These are phyloP conservation scores for Pissodes strobi DNA, from an alignment of 1,140 invertebrate genomes.

Conservation along the genomic window DNA sequence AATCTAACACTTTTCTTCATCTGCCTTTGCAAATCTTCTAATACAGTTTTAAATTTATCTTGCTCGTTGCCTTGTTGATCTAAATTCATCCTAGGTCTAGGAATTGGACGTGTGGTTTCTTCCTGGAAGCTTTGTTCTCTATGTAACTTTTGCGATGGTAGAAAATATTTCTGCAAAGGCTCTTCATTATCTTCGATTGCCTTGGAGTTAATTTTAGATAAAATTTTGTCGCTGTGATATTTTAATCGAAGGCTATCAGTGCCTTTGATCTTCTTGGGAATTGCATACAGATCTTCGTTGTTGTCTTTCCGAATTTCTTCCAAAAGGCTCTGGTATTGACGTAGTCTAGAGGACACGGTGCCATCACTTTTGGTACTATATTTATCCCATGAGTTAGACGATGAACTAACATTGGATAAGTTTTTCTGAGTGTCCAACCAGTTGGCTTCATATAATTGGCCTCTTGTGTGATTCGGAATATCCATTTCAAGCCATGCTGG, in stretches of 20 bases:
- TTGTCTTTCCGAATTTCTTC: constrained; percentile 46
- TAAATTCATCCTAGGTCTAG: constrained; percentile 43
- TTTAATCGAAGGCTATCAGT: constrained; percentile 44
- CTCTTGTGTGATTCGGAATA: constrained; percentile 66
- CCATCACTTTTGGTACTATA: constrained; percentile 44
- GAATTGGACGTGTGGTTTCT: constrained; percentile 31
- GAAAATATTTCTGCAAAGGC: constrained; percentile 41
- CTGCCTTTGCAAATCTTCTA: constrained; percentile 46
- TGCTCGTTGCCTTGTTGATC: constrained; percentile 14
- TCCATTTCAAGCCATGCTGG: constrained; percentile 65
- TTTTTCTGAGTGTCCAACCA: constrained; percentile 69
- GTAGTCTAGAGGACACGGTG: constrained; percentile 44
- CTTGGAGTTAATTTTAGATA: constrained; percentile 50
- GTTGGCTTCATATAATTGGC: constrained; percentile 79
- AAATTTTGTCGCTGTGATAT: constrained; percentile 53
- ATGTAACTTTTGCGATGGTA: constrained; percentile 40
- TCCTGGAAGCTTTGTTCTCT: constrained; percentile 19
- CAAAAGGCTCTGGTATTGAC: constrained; percentile 49
- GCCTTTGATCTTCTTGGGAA: constrained; percentile 38
- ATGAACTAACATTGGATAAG: constrained; percentile 42
- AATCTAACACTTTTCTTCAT: constrained; percentile 51
- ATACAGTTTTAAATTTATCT: constrained; percentile 35
- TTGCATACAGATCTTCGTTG: constrained; percentile 35
- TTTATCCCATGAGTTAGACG: constrained; percentile 49
- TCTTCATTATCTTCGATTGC: constrained; percentile 36